Base-by-base conservation (phyloP, 2,113 vertebrate genomes). In the Strix aluco region DNA sequence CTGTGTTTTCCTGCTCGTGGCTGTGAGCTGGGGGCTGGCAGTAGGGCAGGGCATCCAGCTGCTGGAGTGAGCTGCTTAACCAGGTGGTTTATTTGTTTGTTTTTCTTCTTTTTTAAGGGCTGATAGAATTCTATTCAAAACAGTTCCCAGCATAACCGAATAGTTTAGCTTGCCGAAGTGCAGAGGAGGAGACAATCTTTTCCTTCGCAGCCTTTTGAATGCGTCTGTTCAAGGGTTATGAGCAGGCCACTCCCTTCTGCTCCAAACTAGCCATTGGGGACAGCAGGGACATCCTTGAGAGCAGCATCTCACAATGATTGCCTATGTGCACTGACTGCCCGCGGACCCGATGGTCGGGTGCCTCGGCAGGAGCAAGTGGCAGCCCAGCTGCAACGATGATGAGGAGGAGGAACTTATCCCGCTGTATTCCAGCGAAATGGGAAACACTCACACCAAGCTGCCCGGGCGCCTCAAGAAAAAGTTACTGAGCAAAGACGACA, bases 271-370 rank as follows among this genome's bases (percentile, higher is more conserved):
- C 95, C 97, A 95, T 1, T 96, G 95, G 92, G 97, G 97, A 97
- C 98, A 96, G 96, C 97, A 40, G 95, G 94, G 85, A 93, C 94
- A 96, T 97, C 96, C 82, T 90, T 88, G 70, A 51, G 96, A 97
- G 95, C 88, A 62, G 75, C 95, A 90, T 96, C 96, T 94, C 97
- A 97, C 96, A 97, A 99, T 98, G 98, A 98, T 98, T 91, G 98
- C 98, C 97, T 98, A 98, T 93, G 97, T 98, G 95, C 98, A 97
- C 79, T 98, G 98, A 97, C 97, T 99, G 97, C 98, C 98, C 40
- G 79, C 97, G 10, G 98, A 98, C 69, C 98, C 98, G 5, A 98
- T 97, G 98, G 98, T 98, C 93, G 98, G 98, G 82, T 99, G 98
- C 98, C 98, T 98, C 97, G 95, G 97, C 97, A 96, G 95, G 96